phyloP scores from a whole-genome alignment of 2,113 vertebrate genomes.

The Girardinichthys multiradiatus region DNA sequence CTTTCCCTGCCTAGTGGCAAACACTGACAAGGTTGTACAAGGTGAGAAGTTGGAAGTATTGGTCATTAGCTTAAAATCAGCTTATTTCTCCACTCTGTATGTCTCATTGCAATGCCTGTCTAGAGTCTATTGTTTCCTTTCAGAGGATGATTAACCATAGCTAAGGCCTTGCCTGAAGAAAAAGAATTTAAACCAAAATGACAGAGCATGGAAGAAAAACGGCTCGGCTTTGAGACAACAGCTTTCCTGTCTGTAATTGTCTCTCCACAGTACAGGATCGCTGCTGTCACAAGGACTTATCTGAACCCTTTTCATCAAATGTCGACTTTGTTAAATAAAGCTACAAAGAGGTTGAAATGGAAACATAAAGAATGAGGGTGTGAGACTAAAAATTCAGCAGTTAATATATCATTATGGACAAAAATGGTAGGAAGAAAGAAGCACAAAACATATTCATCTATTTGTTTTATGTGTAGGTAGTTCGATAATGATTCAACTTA shows the following conservation, averaged over 20 bases:
- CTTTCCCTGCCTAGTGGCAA: conserved; percentile 30
- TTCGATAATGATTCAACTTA: not conserved
- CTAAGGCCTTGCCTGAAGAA: conserved; percentile 48
- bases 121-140: conserved; percentile 28
- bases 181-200: conserved; percentile 34
- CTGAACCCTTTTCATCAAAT: not conserved
- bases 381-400: not conserved
- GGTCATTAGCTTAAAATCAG: conserved; percentile 25
- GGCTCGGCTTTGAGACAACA: conserved; percentile 10
- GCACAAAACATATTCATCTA: not conserved
- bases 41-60: conserved; percentile 37
- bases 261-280: conserved; percentile 1
- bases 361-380: too few species aligned
- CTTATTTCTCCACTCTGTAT: conserved; percentile 17
- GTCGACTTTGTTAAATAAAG: not conserved
- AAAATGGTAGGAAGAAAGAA: not conserved
- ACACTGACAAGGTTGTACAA: conserved; percentile 23
- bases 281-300: not conserved
- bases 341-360: not conserved
- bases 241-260: conserved; percentile 2
- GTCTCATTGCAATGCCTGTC: conserved; percentile 3
- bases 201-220: conserved; percentile 48
- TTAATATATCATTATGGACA: too few species aligned
- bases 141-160: conserved; percentile 49
- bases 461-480: not conserved